phyloP scores from a whole-genome alignment of 2,113 vertebrate species.

The Sula dactylatra region DNA sequence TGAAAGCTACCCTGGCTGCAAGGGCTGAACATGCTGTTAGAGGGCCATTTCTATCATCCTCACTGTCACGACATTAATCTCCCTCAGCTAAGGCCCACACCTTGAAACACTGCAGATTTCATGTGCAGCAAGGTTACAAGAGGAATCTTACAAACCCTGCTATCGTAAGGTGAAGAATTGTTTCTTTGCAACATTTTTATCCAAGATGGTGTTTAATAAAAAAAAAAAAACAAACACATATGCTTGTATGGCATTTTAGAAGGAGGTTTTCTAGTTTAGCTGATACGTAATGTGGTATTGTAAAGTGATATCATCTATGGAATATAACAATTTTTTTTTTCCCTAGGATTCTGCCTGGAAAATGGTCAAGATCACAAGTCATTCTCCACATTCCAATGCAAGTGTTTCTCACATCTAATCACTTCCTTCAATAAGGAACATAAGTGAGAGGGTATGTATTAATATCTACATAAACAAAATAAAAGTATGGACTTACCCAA shows the following conservation, averaged over 20 bases:
- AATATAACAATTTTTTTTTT: background rate
- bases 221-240: background rate
- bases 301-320: background rate
- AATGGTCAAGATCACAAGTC: background rate
- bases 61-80: background rate
- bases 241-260: background rate
- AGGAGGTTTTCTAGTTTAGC: background rate
- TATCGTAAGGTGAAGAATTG: background rate
- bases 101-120: background rate
- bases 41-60: background rate
- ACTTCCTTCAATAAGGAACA: background rate
- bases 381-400: background rate
- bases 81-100: background rate
- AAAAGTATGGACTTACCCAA: background rate
- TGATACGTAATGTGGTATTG: background rate
- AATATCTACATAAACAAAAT: background rate
- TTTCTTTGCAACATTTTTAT: background rate
- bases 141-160: background rate
- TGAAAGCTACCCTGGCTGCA: background rate
- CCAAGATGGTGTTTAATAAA: background rate
- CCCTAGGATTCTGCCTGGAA: background rate
- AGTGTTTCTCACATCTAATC: background rate
- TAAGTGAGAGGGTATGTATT: background rate
- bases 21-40: background rate
- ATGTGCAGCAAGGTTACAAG: accelerated